These are phyloP conservation scores for Elysia crispata DNA, from an alignment of 2,888 invertebrate species.

Conservation along the genomic window DNA sequence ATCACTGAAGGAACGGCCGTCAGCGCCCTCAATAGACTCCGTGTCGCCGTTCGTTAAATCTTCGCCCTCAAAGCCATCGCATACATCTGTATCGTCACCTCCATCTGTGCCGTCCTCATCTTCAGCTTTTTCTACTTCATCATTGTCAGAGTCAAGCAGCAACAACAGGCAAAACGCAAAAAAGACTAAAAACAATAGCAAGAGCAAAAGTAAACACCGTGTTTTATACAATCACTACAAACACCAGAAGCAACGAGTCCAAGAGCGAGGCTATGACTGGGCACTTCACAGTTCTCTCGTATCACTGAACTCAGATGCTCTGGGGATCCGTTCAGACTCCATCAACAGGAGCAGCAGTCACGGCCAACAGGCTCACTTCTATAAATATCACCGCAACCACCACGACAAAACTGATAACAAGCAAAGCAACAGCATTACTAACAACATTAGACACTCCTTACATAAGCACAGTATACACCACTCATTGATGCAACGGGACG, in stretches of 20 bases:
- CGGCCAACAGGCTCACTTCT: no score
- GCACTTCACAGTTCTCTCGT: conserved; percentile 24
- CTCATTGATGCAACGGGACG: not conserved
- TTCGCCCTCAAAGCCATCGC: not conserved
- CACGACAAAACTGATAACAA: conserved; percentile 24
- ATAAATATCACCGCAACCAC: not conserved
- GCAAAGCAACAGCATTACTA: conserved; percentile 25
- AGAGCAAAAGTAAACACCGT: not conserved
- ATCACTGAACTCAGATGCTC: no score
- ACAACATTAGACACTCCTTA: not conserved
- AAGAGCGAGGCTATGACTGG: conserved; percentile 17
- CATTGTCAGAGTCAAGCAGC: conserved; percentile 13
- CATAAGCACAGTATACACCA: not conserved
- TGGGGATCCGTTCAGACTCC: no score
- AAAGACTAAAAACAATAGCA: conserved; percentile 1
- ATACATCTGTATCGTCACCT: not conserved
- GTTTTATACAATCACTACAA: no score
- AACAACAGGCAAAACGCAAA: conserved; percentile 13
- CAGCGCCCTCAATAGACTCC: not conserved
- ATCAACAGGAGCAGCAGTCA: no score
- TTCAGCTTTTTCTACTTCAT: conserved; percentile 14
- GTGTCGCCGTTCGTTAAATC: no score
- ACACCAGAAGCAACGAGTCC: conserved; percentile 22
- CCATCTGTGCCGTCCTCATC: conserved; percentile 21
- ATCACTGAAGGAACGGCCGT: not conserved